Conservation (phyloP, 92 coral and sea anemone species). For the Porites rus region DNA sequence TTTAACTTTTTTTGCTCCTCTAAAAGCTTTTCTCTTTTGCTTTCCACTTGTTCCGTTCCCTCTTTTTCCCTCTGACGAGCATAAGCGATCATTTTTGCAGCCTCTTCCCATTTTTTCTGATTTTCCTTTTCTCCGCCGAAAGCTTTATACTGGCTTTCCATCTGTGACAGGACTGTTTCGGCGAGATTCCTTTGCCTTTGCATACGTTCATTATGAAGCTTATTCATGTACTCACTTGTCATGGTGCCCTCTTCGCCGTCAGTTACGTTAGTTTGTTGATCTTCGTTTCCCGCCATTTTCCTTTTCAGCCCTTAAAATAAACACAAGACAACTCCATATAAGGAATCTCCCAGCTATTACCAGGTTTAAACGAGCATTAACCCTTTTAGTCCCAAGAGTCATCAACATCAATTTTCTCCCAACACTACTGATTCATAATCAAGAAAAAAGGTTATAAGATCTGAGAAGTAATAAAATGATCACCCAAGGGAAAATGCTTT, state of each 20-base stretch:
- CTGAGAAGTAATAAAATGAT: too few species aligned
- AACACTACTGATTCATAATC: too few species aligned
- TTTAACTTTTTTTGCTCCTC: slow-evolving; percentile 51
- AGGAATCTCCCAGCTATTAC: too few species aligned
- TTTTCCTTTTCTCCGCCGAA: slow-evolving; percentile 18
- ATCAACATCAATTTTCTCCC: too few species aligned
- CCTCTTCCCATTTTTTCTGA: slow-evolving; percentile 30
- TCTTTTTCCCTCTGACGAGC: slow-evolving; percentile 42
- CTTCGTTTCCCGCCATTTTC: slow-evolving; percentile 12
- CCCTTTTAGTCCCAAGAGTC: too few species aligned
- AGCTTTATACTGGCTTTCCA: slow-evolving; percentile 28
- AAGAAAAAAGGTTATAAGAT: too few species aligned
- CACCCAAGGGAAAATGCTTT: too few species aligned
- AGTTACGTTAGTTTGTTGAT: not conserved
- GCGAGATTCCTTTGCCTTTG: slow-evolving; percentile 13
- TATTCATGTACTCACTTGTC: not conserved
- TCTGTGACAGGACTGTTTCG: not conserved
- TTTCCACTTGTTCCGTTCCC: slow-evolving; percentile 30
- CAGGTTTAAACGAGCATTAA: too few species aligned
- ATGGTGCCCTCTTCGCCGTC: not conserved
- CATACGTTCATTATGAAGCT: not conserved
- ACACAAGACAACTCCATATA: too few species aligned
- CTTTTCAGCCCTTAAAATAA: not conserved
- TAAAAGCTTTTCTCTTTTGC: slow-evolving; percentile 38
- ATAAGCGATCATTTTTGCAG: slow-evolving; percentile 31